A percentile compares a stretch with the other conserved stretches of the same genome.
phyloP scores from a whole-genome alignment of 2,113 vertebrate species.

The Parotia lawesii region DNA sequence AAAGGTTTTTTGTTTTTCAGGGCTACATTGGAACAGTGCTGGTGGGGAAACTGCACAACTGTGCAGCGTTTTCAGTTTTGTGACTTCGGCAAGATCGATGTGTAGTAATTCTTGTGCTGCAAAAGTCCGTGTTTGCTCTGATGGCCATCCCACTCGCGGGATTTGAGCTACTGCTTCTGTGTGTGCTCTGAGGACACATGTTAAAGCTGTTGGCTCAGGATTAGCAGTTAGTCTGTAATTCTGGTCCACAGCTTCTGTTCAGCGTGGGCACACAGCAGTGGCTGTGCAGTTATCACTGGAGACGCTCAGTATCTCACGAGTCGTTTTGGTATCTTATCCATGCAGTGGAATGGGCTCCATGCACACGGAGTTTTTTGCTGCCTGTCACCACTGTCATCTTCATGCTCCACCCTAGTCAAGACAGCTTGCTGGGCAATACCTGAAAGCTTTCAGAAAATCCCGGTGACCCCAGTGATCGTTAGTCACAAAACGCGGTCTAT shows the following conservation, averaged over 20 bases:
- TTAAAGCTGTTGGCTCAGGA: background rate
- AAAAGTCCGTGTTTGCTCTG: background rate
- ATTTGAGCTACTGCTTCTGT: background rate
- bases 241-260: background rate
- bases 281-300: fast-evolving
- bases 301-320: fast-evolving
- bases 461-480: background rate
- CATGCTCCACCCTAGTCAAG: background rate
- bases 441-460: constrained; percentile 34
- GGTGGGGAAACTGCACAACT: fast-evolving
- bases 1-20: background rate
- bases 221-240: background rate
- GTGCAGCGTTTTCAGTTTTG: fast-evolving
- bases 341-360: background rate
- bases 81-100: background rate
- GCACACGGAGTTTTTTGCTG: fast-evolving
- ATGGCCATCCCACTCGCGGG: fast-evolving
- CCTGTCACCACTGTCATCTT: background rate
- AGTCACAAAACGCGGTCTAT: background rate
- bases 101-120: fast-evolving
- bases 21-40: background rate
- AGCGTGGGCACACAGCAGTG: fast-evolving
- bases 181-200: fast-evolving
- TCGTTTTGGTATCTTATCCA: fast-evolving
- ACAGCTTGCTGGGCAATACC: background rate